Evolutionary conservation across 2,113 vertebrate genomes (phyloP), one percentile per base, ranked within the genome.

Genomic region (Periophthalmodon schlosseri): DNA sequence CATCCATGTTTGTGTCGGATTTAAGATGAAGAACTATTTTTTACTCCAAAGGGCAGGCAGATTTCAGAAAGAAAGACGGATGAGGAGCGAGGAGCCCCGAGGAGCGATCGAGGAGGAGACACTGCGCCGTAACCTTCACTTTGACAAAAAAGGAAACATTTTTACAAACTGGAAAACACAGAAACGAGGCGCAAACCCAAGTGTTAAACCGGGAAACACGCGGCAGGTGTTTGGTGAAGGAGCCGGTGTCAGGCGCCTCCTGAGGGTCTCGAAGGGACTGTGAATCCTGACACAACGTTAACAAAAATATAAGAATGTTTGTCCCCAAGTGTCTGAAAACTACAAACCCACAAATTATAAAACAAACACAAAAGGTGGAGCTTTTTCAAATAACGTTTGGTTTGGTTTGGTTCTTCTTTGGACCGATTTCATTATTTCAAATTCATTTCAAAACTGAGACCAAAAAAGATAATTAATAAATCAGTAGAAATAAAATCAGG

Each of bases 11-110:
- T 82, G 86, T 89, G 82, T 89, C 87, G 77, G 80, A 72, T 87
- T 86, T 81, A 80, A 81, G 76, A 83, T 76, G 65, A 76, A 74
- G 69, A 70, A 86, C 80, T 78, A 85, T 88, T 82, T 88, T 88
- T 88, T 85, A 87, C 82, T 60, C 87, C 78, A 88, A 89, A 92
- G 91, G 88, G 84, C 86, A 92, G 84, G 82, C 76, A 74, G 76
- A 91, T 91, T 90, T 90, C 72, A 72, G 78, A 77, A 84, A 84
- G 80, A 63, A 89, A 86, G 84, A 90, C 85, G 70, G 88, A 91
- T 84, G 87, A 82, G 79, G 80, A 87, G 82, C 79, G 34, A 78
- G 73, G 88, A 86, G 80, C 71, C 69, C 79, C 18, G 33, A 83
- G 73, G 76, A 86, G 74, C 4, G 47, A 82, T 78, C 56, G 70